Conservation (phyloP, 2,888 invertebrate genomes). For the Heliothis peltigera region DNA sequence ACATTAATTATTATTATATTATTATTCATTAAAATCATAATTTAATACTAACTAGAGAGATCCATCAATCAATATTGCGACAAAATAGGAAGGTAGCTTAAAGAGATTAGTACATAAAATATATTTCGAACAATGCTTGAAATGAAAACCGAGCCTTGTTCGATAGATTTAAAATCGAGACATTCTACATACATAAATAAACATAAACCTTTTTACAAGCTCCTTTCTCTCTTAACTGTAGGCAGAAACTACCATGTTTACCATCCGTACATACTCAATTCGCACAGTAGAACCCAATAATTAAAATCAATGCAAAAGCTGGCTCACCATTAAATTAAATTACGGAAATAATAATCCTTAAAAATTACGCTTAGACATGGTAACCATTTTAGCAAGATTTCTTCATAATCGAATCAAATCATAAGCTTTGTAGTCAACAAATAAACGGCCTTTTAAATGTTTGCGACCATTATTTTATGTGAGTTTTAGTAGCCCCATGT, state of each 20-base stretch:
- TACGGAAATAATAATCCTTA: not conserved
- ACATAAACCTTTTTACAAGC: not conserved
- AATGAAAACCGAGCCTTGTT: not conserved
- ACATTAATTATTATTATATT: slow-evolving; percentile 32
- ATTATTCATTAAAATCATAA: slow-evolving; percentile 33
- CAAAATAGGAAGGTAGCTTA: slow-evolving; percentile 21
- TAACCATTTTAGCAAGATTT: slow-evolving; percentile 1
- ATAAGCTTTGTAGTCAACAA: too few species aligned
- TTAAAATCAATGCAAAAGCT: not conserved
- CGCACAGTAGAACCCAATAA: not conserved
- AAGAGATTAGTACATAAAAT: slow-evolving; percentile 1
- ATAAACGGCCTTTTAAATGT: too few species aligned
- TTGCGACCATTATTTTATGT: not conserved
- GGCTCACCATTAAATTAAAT: not conserved
- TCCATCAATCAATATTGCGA: slow-evolving; percentile 61
- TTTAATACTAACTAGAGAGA: slow-evolving; percentile 57
- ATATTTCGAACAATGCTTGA: slow-evolving; percentile 7
- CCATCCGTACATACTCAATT: not conserved
- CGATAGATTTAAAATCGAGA: slow-evolving; percentile 2
- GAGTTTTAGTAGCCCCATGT: not conserved
- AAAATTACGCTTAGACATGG: not conserved
- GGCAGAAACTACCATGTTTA: not conserved
- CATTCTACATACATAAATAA: not conserved
- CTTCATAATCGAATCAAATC: too few species aligned
- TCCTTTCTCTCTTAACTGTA: too few species aligned